Evolutionary conservation across 2,113 vertebrate genomes (phyloP), one percentile per base, ranked within the genome.

Genomic region (Hiodon tergisus): DNA sequence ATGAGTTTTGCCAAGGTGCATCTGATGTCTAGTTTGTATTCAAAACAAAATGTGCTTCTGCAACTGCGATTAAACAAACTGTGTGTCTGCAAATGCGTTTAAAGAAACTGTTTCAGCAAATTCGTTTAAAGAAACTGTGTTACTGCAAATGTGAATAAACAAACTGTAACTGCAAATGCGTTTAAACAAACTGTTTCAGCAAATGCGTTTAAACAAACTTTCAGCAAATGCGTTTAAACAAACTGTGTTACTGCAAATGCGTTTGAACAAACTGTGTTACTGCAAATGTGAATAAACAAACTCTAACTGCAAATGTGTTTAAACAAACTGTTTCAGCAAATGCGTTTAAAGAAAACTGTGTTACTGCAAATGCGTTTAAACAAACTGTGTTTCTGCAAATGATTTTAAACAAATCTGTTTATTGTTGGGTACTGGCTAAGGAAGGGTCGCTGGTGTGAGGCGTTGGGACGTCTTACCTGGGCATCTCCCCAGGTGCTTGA

Each of bases 401-500:
- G 62, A 17, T 1, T 55, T 57, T 54, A 16, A 46, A 10, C 17
- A 55, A 31, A 31, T 31, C 31, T 31, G 31, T 31, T 31, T 31
- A 31, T 31, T 31, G 31, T 31, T 31, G 31, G 31, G 31, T 31
- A 31, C 31, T 31, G 31, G 31, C 0, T 31, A 31, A 31, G 31
- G 31, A 31, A 31, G 31, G 31, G 31, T 31, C 31, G 31, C 31
- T 31, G 31, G 31, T 31, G 31, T 31, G 31, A 31, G 31, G 31
- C 31, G 31, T 31, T 31, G 31, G 31, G 31, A 11, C n/a, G 57
- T 50, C 84, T 83, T 88, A 98, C 96, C 95, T 87, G 90, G 92
- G 77, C 96, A 98, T 71, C 93, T 90, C 76, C 96, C 95, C 80
- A 98, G 93, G 86, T 97, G 95, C 74, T 93, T 93, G 83, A 98